Evolutionary conservation across 1,140 invertebrate species (phyloP).

Genomic region (Tetranychus urticae): DNA sequence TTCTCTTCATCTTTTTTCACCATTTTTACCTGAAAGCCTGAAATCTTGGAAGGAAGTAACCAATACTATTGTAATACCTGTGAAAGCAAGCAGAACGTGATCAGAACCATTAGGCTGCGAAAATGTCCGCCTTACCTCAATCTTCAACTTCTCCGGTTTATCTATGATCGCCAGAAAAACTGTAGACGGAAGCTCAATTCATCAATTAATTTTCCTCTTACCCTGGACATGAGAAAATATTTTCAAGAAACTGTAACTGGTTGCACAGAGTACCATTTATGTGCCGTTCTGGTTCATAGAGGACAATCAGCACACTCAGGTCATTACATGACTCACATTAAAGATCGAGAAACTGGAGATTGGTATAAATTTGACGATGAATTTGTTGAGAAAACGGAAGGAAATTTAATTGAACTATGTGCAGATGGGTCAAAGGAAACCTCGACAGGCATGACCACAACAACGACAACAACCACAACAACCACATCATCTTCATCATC

Average conservation of each 20-base stretch:
- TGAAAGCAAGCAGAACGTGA: constrained; percentile 35
- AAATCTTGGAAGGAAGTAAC: constrained; percentile 37
- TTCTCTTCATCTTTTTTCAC: background rate
- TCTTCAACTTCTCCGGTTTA: constrained; percentile 37
- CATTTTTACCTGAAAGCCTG: constrained; percentile 19
- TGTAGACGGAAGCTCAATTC: constrained; percentile 42
- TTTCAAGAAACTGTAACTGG: background rate
- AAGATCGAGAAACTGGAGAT: constrained; percentile 26
- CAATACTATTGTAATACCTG: constrained; percentile 37
- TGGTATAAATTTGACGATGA: constrained; percentile 36
- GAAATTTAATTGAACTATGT: constrained; percentile 27
- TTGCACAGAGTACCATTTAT: constrained; percentile 28
- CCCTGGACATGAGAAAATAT: constrained; percentile 33
- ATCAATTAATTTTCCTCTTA: constrained; percentile 37
- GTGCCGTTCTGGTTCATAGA: constrained; percentile 39
- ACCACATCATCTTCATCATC: background rate
- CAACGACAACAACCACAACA: no score
- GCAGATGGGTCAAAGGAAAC: constrained; percentile 18
- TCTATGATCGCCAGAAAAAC: constrained; percentile 37
- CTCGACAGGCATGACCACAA: no score
- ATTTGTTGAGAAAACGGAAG: constrained; percentile 33
- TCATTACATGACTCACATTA: constrained; percentile 41
- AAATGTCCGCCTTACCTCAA: constrained; percentile 41
- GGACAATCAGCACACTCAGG: constrained; percentile 39
- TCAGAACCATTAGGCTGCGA: constrained; percentile 31